Conservation (phyloP, 2,113 vertebrate genomes). For the Sturnira hondurensis region DNA sequence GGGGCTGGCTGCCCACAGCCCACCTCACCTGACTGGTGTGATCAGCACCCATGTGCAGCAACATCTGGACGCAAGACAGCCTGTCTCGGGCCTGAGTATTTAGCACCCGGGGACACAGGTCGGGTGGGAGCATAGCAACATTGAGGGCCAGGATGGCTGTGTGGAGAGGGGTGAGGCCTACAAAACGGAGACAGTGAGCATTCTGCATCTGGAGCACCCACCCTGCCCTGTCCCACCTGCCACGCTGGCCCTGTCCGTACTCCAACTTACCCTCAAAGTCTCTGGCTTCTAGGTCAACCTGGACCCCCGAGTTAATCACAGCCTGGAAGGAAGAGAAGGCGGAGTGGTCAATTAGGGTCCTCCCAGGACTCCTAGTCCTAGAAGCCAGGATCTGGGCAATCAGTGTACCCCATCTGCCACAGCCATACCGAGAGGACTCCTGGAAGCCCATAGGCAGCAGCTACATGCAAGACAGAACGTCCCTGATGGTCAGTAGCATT, state of each 20-base stretch:
- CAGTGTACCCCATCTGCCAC: background rate
- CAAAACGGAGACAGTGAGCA: background rate
- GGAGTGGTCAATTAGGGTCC: background rate
- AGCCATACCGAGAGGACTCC: slow-evolving; percentile 84
- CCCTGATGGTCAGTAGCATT: slow-evolving; percentile 88
- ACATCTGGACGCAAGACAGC: slow-evolving; percentile 83
- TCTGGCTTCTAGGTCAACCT: slow-evolving; percentile 85
- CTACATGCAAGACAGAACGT: slow-evolving; percentile 89
- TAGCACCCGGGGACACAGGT: slow-evolving; percentile 18
- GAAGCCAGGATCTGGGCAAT: background rate
- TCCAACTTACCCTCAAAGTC: slow-evolving; percentile 88
- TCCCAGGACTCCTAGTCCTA: background rate
- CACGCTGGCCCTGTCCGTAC: background rate
- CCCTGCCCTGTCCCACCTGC: background rate
- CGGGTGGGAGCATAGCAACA: slow-evolving; percentile 77
- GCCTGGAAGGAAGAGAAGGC: slow-evolving; percentile 75
- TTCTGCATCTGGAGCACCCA: too few species aligned
- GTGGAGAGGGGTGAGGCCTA: slow-evolving; percentile 91
- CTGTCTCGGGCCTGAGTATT: slow-evolving; percentile 77
- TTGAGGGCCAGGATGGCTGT: slow-evolving; percentile 89
- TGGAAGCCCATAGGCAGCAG: slow-evolving; percentile 87
- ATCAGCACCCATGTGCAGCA: slow-evolving; percentile 84
- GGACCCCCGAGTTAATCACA: slow-evolving; percentile 79
- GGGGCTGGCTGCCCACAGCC: background rate
- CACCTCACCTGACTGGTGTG: slow-evolving; percentile 86